phyloP scores from a whole-genome alignment of 2,888 invertebrate species.

The Scaptomyza caliginosa region DNA sequence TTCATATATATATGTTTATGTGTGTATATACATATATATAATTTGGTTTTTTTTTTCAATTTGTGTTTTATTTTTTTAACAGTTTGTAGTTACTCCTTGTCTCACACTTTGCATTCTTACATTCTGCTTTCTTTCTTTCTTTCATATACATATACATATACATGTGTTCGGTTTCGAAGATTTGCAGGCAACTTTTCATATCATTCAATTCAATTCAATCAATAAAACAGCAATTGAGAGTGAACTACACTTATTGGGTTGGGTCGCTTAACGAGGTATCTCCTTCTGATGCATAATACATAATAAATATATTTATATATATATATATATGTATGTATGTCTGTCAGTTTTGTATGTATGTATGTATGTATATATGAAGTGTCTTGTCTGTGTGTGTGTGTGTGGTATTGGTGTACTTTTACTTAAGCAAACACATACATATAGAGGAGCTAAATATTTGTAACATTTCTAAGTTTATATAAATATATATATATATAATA shows the following conservation, averaged over 20 bases:
- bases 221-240: slow-evolving; percentile 51
- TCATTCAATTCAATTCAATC: slow-evolving; percentile 43
- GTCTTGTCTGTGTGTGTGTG: background rate
- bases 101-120: slow-evolving; percentile 35
- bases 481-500: too few species aligned
- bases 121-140: slow-evolving; percentile 19
- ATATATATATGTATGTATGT: slow-evolving; percentile 12
- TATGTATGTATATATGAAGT: slow-evolving; percentile 3
- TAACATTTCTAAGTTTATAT: slow-evolving; percentile 30
- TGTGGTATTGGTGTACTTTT: slow-evolving; percentile 13
- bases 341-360: background rate
- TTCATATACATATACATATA: slow-evolving; percentile 9
- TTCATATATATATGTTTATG: slow-evolving; percentile 36
- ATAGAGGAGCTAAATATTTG: slow-evolving; percentile 48
- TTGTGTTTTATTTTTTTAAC: slow-evolving; percentile 39
- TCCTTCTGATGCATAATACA: slow-evolving; percentile 2
- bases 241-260: slow-evolving; percentile 38
- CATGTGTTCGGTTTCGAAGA: slow-evolving; percentile 14
- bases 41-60: slow-evolving; percentile 40
- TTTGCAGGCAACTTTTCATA: slow-evolving; percentile 18
- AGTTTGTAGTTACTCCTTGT: slow-evolving; percentile 55
- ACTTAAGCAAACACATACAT: slow-evolving; percentile 48
- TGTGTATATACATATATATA: slow-evolving; percentile 18
- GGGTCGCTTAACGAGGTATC: slow-evolving; percentile 26
- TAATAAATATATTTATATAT: slow-evolving; percentile 22